Evolutionary conservation across 2,797 vertebrate genomes (phyloP).

Genomic region (Petrocephalus schoutedeni): DNA sequence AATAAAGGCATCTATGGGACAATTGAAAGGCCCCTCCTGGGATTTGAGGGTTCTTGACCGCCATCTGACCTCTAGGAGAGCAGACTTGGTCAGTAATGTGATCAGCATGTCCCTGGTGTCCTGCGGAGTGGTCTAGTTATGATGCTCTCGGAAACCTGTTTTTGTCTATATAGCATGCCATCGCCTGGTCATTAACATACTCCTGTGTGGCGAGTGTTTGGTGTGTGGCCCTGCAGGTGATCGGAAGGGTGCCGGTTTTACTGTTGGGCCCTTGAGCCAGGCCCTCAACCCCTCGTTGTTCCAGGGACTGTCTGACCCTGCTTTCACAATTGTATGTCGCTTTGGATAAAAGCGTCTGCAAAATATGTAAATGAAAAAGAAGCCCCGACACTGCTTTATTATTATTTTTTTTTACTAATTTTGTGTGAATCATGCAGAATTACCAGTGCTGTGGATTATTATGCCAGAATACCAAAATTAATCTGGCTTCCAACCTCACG

Average conservation of each 20-base stretch:
- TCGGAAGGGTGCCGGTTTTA: neutral
- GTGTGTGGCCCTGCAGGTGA: neutral
- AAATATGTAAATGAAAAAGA: neutral
- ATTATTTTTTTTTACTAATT: neutral
- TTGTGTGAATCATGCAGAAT: neutral
- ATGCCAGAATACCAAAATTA: neutral
- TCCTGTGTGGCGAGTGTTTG: neutral
- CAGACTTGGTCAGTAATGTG: neutral
- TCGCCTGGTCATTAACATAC: neutral
- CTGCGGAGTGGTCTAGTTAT: neutral
- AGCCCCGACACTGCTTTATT: neutral
- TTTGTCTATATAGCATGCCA: neutral
- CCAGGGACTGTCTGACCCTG: neutral
- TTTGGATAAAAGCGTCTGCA: neutral
- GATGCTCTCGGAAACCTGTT: neutral
- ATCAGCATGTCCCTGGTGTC: neutral
- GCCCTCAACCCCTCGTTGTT: neutral
- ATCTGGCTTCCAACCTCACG: neutral
- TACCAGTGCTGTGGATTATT: neutral
- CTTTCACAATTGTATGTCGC: neutral
- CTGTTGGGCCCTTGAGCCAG: neutral
- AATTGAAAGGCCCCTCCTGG: neutral
- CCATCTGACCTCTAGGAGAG: neutral
- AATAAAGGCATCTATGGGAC: neutral
- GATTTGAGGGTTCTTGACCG: neutral